Conservation (phyloP, 2,888 invertebrate species). For the Anagyrus pseudococci region DNA sequence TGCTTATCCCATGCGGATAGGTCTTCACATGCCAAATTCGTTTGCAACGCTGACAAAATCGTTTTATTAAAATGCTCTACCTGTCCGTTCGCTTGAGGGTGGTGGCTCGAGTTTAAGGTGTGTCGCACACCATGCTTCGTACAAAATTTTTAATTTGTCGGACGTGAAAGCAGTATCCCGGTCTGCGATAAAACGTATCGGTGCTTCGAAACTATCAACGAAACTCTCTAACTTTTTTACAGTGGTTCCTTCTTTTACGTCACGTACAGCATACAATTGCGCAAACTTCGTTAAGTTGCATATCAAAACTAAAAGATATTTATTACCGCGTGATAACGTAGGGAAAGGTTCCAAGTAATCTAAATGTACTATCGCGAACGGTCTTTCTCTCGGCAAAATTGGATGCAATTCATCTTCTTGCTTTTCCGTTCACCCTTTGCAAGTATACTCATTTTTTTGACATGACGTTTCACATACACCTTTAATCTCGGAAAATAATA, state of each 20-base stretch:
- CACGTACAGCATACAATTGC: slow-evolving; percentile 14
- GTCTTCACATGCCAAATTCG: slow-evolving; percentile 6
- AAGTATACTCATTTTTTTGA: slow-evolving; percentile 38
- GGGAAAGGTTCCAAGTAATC: slow-evolving; percentile 43
- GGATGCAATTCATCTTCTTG: slow-evolving; percentile 42
- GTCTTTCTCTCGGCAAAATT: slow-evolving; percentile 38
- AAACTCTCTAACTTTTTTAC: slow-evolving; percentile 22
- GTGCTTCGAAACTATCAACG: slow-evolving; percentile 40
- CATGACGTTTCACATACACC: slow-evolving; percentile 38
- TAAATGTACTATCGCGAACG: slow-evolving; percentile 40
- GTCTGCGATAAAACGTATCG: slow-evolving; percentile 36
- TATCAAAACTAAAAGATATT: slow-evolving; percentile 40
- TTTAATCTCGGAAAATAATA: slow-evolving; percentile 41
- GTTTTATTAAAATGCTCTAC: slow-evolving; percentile 39
- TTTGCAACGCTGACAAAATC: slow-evolving; percentile 27
- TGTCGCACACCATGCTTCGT: slow-evolving; percentile 32
- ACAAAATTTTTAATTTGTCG: slow-evolving; percentile 34
- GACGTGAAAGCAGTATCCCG: slow-evolving; percentile 40
- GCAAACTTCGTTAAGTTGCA: slow-evolving; percentile 43
- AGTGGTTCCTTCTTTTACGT: slow-evolving; percentile 12
- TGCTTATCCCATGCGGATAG: slow-evolving; percentile 30
- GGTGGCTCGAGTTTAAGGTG: slow-evolving; percentile 38
- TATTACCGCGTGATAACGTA: slow-evolving; percentile 31
- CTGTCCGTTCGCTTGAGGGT: slow-evolving; percentile 40
- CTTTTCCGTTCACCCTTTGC: slow-evolving; percentile 38